Evolutionary conservation across 35 echinoderm and acorn worm genomes (phyloP).

Genomic region (Anneissia japonica): DNA sequence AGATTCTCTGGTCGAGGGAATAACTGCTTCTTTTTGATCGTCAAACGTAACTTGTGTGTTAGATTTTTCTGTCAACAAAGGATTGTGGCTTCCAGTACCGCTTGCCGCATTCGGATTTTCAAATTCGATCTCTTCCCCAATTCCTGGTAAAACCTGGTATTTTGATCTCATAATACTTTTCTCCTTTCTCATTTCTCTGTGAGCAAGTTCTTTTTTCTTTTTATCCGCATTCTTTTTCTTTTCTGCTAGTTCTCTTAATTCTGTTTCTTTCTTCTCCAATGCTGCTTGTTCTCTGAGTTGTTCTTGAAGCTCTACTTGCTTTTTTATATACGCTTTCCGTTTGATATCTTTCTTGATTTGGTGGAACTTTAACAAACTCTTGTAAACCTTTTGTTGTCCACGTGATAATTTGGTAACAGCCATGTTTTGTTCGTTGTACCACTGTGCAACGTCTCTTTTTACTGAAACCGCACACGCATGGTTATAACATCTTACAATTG

Average conservation of each 20-base stretch:
- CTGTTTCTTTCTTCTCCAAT: constrained; percentile 35
- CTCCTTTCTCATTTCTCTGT: neutral
- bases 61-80: constrained; percentile 6
- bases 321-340: constrained; percentile 14
- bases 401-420: constrained; percentile 43
- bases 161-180: neutral
- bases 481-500: constrained; percentile 41
- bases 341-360: constrained; percentile 58
- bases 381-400: constrained; percentile 47
- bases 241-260: constrained; percentile 1
- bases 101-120: neutral
- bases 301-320: constrained; percentile 42
- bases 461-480: constrained; percentile 24
- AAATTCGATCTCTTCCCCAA: neutral
- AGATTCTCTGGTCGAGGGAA: neutral
- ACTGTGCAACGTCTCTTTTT: constrained; percentile 46
- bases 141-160: constrained; percentile 8
- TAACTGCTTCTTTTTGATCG: neutral
- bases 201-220: constrained; percentile 1
- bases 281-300: constrained; percentile 51
- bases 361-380: constrained; percentile 32
- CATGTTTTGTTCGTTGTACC: constrained; percentile 66
- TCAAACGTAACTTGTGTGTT: constrained; percentile 7
- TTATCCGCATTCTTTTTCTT: constrained; percentile 24
- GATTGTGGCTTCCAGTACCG: neutral